Evolutionary conservation across 2,888 invertebrate species (phyloP), one percentile per base, ranked within the genome.

Genomic region (Xanthostigma xanthostigma): DNA sequence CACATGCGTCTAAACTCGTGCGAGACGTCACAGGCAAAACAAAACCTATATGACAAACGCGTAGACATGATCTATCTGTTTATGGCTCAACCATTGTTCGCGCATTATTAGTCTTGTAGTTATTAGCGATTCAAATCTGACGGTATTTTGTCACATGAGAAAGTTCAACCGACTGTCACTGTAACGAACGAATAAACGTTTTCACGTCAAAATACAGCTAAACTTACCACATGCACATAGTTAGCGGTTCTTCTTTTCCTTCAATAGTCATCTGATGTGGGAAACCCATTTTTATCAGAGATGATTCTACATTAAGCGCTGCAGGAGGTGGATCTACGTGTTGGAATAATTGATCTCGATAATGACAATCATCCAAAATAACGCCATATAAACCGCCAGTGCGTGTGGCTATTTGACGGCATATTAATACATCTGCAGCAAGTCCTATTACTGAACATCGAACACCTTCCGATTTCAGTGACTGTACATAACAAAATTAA

Each of bases 231-330:
- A 93, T 91, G 70, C 94, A 95, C 67, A 92, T 84, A 34, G 91
- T 86, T 53, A 91, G 77, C 8, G 83, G 80, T 44, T 68, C 68
- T 51, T 75, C 65, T 58, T 72, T 70, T 58, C 74, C 73, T 57
- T 76, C 76, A 8, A 74, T 74, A 46, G 72, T 64, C 59, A 70
- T 62, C 55, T 82, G 80, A 70, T 92, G 91, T 8, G 95, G 95
- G 68, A 96, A 96, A 42, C 95, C 96, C 94, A 96, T 96, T 74
- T 92, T 89, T 36, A 93, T 88, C 3, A 93, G 75, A 10, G 83
- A 81, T n/a, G 84, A 79, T 53, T 85, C 83, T 50, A 81, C 65
- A 53, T 76, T 66, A 47, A 79, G 75, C 13, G 89, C 84, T 48
- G 88, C 84, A 13, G 85, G 75, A 36, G 81, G 79, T 33, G 81